Base-by-base conservation (phyloP, 2,113 vertebrate species). In the Symphodus melops region DNA sequence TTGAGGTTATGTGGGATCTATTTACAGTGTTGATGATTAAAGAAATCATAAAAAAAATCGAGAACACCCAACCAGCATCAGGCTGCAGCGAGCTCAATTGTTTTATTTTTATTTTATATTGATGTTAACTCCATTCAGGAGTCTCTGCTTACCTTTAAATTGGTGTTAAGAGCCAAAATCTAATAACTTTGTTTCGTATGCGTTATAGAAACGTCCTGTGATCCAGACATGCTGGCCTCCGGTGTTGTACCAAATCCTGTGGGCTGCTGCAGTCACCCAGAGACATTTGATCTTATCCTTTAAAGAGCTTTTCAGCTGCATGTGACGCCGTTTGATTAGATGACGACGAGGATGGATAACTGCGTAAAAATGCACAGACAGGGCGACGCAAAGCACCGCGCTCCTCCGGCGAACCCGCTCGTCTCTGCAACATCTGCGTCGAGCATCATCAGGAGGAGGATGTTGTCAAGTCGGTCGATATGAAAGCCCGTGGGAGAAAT, bases 81-180 rank as follows among this genome's bases (percentile, higher is more conserved):
- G 28, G 51, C 42, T 11, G 54, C 48, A 68, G 36, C 11, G 17
- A 7, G 2, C 55, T 59, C 13, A 11, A 70, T 9, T 44, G 3
- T 4, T 16, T 2, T 11, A 3, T 13, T 2, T 11, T 23, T n/a
- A 1, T 70, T 48, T 72, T 9, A 13, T 49, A 10, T 61, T 2
- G 12, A 54, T 33, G 9, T 57, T 19, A 58, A 73, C 19, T 33
- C 16, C 41, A 68, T 12, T 21, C 1, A 53, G 62, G 54, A 0
- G 6, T 14, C 0, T 61, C 20, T 42, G 14, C 72, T 87, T 84
- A 91, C 91, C 87, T 84, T 84, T 60, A 51, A 73, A 68, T 21
- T 3, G 16, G 51, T 39, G 51, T 67, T n/a, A 77, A 49, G 73
- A n/a, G 21, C n/a, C 19, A n/a, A 64, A 67, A 81, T 42, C 64